A percentile compares a stretch with the other conserved stretches of the same genome.
phyloP scores from a whole-genome alignment of 1,140 invertebrate species.

The Heliothis virescens region DNA sequence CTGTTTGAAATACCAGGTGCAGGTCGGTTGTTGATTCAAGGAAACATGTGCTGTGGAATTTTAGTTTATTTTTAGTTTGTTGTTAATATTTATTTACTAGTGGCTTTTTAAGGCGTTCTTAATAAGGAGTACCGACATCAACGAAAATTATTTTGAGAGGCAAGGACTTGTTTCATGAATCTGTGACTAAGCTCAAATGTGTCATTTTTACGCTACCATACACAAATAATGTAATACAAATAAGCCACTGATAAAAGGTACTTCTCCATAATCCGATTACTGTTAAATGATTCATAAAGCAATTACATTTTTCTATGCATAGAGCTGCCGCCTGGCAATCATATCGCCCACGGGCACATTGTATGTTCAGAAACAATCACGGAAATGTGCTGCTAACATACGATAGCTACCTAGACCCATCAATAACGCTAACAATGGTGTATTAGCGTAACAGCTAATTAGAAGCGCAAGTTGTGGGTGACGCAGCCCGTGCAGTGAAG shows the following conservation, averaged over 20 bases:
- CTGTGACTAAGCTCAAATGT: too few relatives aligned
- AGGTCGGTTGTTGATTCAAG: neutral
- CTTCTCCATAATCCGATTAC: constrained; percentile 33
- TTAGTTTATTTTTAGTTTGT: neutral
- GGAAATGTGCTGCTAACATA: constrained; percentile 32
- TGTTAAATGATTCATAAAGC: constrained; percentile 50
- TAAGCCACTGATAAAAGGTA: constrained; percentile 14
- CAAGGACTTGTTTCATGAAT: too few relatives aligned
- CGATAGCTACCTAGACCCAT: constrained; percentile 35
- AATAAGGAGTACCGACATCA: too few relatives aligned
- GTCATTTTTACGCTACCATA: neutral
- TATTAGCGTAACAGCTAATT: constrained; percentile 34
- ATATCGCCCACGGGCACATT: constrained; percentile 44
- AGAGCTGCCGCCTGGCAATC: constrained; percentile 40
- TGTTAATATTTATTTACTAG: neutral
- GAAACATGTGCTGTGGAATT: neutral
- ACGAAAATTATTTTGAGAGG: too few relatives aligned
- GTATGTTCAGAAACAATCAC: constrained; percentile 46
- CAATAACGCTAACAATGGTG: constrained; percentile 44
- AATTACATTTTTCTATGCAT: constrained; percentile 47
- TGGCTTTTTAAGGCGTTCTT: too few relatives aligned
- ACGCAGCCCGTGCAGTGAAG: neutral
- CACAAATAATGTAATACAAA: neutral
- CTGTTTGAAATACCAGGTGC: constrained; percentile 32
- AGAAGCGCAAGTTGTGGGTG: constrained; percentile 13